Base-by-base conservation (phyloP, 2,113 vertebrate species). In the Cephalopholis sonnerati region DNA sequence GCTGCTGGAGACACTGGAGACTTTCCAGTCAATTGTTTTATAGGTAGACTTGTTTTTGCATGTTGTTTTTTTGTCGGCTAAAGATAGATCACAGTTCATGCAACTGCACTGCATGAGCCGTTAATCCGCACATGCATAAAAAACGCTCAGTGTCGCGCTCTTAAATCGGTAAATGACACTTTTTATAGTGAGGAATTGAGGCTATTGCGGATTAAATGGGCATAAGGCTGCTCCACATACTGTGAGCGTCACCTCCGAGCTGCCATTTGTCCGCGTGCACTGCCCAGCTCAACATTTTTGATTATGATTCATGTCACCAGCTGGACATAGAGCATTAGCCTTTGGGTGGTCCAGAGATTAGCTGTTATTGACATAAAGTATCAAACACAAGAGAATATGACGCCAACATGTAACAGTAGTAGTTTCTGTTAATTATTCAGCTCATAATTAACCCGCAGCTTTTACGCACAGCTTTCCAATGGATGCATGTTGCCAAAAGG, bases 1-100 rank as follows among this genome's bases (percentile, higher is more conserved):
- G 48, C 48, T 25, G 39, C 74, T 46, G 72, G 57, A 46, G 79
- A 84, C 75, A 64, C 74, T 51, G 74, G 86, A 86, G 44, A 89
- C 86, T 84, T 74, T 67, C 65, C 82, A 76, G 62, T 50, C 24
- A 66, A 68, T 70, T 75, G 55, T 87, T 90, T 85, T 81, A 73
- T 89, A 90, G 91, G 89, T 94, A 91, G 84, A 92, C 66, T 77
- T 77, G 18, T 77, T 71, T 82, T 71, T 91, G 88, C 89, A 89
- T 90, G 86, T 62, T 78, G 48, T 75, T 81, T 75, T 81, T 86
- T 76, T 74, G 15, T 59, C 64, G 29, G 50, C 68, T 77, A 72
- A 32, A 83, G 62, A 68, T 63, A 87, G 58, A 74, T 2, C 36
- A 6, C 17, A 72, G 63, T 80, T 63, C 13, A 7, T 67, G 84